A percentile compares a stretch with the other conserved stretches of the same genome.
Conservation (phyloP, 37 sponge, comb jelly and placozoan species). For the Trichoplax adhaerens region DNA sequence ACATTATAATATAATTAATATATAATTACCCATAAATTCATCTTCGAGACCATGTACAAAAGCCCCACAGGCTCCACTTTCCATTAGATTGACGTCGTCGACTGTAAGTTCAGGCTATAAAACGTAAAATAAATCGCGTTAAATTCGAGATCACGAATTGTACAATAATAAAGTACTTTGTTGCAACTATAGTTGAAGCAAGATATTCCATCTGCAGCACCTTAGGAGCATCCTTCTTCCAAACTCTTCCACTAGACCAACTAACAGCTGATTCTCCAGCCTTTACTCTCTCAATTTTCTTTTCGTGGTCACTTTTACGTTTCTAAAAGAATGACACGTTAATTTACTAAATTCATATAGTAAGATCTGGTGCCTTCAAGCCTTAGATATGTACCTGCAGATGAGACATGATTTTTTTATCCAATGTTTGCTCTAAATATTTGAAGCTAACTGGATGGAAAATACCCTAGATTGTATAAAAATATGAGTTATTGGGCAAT, state of each 20-base stretch:
- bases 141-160: no score
- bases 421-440: constrained; percentile 65
- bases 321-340: background rate
- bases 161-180: no score
- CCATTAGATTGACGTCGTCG: constrained; percentile 38
- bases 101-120: constrained; percentile 31
- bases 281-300: background rate
- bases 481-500: constrained; percentile 5
- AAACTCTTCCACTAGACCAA: constrained; percentile 27
- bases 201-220: no score
- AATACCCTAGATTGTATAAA: constrained; percentile 13
- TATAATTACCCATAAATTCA: constrained; percentile 33
- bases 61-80: constrained; percentile 77
- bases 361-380: no score
- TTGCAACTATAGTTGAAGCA: no score
- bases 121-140: no score
- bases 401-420: constrained; percentile 89
- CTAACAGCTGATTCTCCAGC: background rate
- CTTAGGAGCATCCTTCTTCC: no score
- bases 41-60: constrained; percentile 87
- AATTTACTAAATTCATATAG: background rate
- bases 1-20: background rate
- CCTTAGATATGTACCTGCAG: constrained; percentile 21
- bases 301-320: background rate
- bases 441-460: constrained; percentile 28